Evolutionary conservation across 2,113 vertebrate genomes (phyloP).

Genomic region (Atherinomorus stipes): DNA sequence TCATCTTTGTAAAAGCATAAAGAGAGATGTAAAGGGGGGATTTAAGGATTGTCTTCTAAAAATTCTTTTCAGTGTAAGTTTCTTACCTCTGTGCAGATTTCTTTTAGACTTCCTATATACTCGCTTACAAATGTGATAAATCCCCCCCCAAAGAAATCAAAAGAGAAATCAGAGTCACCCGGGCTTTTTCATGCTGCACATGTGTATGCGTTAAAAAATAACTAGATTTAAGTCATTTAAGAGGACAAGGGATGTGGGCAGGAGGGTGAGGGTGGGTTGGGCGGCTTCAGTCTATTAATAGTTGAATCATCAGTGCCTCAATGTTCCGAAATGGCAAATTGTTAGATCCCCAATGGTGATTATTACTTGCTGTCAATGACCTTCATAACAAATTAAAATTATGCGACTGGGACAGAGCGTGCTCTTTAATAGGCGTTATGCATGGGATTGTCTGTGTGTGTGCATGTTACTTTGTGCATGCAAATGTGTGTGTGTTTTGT

Average conservation of each 20-base stretch:
- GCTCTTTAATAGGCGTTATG: constrained; percentile 83
- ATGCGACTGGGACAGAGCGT: constrained; percentile 84
- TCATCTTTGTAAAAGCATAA: neutral
- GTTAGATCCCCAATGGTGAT: constrained; percentile 85
- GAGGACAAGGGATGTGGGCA: constrained; percentile 62
- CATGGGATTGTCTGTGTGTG: constrained; percentile 68
- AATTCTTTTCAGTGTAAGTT: constrained; percentile 48
- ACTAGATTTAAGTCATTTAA: constrained; percentile 80
- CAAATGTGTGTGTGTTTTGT: constrained; percentile 44
- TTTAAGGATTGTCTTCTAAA: constrained; percentile 38
- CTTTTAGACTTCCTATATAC: constrained; percentile 50
- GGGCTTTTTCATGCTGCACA: constrained; percentile 46
- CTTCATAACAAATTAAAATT: constrained; percentile 89
- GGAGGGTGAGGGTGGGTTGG: constrained; percentile 41
- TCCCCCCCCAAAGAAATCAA: constrained; percentile 51
- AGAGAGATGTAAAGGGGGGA: neutral
- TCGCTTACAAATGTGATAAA: constrained; percentile 67
- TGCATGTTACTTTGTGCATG: constrained; percentile 52
- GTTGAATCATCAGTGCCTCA: constrained; percentile 82
- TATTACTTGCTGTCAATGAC: constrained; percentile 87
- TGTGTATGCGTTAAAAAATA: constrained; percentile 28
- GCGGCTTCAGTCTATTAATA: constrained; percentile 69
- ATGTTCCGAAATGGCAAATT: constrained; percentile 87
- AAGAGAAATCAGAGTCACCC: constrained; percentile 44
- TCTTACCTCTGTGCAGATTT: constrained; percentile 22